phyloP scores from a whole-genome alignment of 2,797 vertebrate species.

The Crenichthys baileyi region DNA sequence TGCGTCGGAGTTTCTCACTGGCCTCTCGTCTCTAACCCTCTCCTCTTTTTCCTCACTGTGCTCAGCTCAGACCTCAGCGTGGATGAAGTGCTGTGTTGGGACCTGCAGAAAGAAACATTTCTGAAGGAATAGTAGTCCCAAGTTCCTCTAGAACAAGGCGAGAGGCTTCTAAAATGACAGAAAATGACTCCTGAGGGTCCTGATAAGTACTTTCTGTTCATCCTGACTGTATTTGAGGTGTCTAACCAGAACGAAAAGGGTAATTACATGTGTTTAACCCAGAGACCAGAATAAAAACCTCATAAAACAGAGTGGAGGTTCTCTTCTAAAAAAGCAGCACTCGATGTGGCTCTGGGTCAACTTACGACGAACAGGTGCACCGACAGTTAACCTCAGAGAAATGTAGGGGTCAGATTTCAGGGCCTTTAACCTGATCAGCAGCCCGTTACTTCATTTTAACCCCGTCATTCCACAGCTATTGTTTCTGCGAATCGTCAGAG shows the following conservation, averaged over 20 bases:
- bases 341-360: conserved; percentile 5
- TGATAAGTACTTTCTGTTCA: background rate
- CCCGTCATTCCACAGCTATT: background rate
- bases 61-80: background rate
- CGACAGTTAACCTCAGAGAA: background rate
- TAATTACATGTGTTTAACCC: conserved; percentile 4
- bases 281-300: conserved; percentile 4
- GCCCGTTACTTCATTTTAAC: background rate
- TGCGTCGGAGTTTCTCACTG: background rate
- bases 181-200: background rate
- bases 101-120: background rate
- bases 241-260: background rate
- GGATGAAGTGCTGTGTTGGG: background rate
- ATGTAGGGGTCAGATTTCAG: background rate
- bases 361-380: conserved; percentile 1
- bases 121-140: background rate
- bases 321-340: background rate
- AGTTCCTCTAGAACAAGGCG: background rate
- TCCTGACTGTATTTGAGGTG: background rate
- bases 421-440: background rate
- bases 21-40: too few relatives aligned
- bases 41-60: background rate
- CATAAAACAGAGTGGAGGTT: background rate
- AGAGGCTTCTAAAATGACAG: background rate
- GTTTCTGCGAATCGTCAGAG: too few relatives aligned